These are phyloP conservation scores for Mesochorus sp. DNA, from an alignment of 2,888 invertebrate genomes.

Conservation along the genomic window DNA sequence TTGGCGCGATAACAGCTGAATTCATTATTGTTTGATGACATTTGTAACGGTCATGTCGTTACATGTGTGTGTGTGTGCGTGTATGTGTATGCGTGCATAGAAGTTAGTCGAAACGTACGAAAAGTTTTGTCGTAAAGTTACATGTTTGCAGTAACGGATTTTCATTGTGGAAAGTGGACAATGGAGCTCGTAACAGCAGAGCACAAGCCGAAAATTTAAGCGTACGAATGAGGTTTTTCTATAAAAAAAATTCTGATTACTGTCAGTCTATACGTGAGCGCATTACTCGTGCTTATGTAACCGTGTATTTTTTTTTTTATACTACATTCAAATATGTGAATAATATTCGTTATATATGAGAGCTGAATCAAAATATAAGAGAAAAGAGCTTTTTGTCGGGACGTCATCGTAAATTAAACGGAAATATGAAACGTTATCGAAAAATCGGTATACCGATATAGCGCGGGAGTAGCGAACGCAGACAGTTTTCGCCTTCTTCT, in stretches of 20 bases:
- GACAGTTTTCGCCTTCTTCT: constrained; percentile 30
- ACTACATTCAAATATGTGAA: too few relatives aligned
- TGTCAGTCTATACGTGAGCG: too few relatives aligned
- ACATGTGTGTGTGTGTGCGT: too few relatives aligned
- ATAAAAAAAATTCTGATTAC: too few relatives aligned
- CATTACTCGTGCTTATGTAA: too few relatives aligned
- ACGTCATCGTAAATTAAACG: constrained; percentile 48
- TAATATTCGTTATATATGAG: not conserved
- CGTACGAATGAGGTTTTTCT: not conserved
- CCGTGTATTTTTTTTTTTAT: too few relatives aligned
- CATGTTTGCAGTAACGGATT: not conserved
- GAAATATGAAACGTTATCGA: constrained; percentile 56
- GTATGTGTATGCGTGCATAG: not conserved
- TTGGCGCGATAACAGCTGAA: not conserved
- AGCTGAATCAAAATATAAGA: not conserved
- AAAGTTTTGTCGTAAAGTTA: constrained; percentile 6
- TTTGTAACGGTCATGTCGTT: too few relatives aligned
- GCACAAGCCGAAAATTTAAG: not conserved
- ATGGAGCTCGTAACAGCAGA: too few relatives aligned
- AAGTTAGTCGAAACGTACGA: constrained; percentile 7
- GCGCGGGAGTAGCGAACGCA: not conserved
- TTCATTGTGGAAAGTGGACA: not conserved
- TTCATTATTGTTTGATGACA: not conserved
- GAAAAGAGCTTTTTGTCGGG: constrained; percentile 2
- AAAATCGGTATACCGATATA: constrained; percentile 48